Evolutionary conservation across 2,888 invertebrate genomes (phyloP).

Genomic region (Diaperis boleti): DNA sequence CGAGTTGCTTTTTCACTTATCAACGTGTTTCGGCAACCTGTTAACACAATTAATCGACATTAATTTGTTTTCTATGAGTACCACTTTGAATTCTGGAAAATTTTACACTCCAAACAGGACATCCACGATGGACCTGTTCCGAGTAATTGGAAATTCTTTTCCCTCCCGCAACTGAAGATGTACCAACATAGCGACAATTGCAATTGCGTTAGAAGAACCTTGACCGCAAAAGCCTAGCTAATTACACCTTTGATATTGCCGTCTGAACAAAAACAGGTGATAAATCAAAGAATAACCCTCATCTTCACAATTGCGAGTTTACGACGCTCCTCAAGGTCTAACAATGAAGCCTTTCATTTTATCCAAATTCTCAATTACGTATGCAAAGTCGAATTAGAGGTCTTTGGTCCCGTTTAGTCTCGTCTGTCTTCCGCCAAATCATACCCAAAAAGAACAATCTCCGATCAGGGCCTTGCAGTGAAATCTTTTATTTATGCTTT

Average conservation of each 20-base stretch:
- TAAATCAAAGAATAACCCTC: conserved; percentile 37
- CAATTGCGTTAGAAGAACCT: conserved; percentile 34
- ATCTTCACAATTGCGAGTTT: conserved; percentile 23
- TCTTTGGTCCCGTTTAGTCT: not conserved
- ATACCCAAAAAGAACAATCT: conserved; percentile 9
- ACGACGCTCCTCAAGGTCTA: conserved; percentile 26
- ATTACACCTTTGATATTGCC: conserved; percentile 27
- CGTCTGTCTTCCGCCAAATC: conserved; percentile 5
- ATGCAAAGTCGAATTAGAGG: conserved; percentile 15
- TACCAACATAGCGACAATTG: conserved; percentile 12
- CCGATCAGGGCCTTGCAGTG: conserved; percentile 1
- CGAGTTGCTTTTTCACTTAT: conserved; percentile 28
- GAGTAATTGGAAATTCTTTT: too few species aligned
- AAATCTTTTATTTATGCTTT: conserved; percentile 36
- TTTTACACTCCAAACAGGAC: too few species aligned
- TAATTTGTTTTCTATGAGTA: conserved; percentile 11
- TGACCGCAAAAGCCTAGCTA: conserved; percentile 32
- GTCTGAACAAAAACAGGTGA: conserved; percentile 34
- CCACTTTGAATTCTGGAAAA: too few species aligned
- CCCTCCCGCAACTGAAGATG: too few species aligned
- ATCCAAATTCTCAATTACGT: conserved; percentile 16
- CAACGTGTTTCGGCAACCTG: not conserved
- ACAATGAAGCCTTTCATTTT: conserved; percentile 20
- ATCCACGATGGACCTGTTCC: too few species aligned
- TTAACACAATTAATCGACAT: conserved; percentile 20